Evolutionary conservation across 2,113 vertebrate species (phyloP).

Genomic region (Xiphophorus maculatus): DNA sequence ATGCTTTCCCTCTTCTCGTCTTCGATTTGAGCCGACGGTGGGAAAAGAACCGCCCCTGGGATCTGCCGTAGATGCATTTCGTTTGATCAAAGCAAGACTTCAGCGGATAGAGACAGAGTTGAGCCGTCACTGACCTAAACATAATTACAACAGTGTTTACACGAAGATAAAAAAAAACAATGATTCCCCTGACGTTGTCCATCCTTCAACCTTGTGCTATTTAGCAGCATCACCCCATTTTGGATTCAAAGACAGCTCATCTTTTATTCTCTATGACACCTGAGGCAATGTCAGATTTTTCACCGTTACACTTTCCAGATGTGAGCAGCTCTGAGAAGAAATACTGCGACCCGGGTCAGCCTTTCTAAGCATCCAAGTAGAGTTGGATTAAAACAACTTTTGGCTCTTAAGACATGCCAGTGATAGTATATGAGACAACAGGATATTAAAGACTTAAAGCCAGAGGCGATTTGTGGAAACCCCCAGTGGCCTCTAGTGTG

Average conservation of each 20-base stretch:
- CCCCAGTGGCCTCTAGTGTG: slow-evolving; percentile 41
- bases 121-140: slow-evolving; percentile 21
- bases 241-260: slow-evolving; percentile 55
- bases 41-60: slow-evolving; percentile 52
- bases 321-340: slow-evolving; percentile 56
- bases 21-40: slow-evolving; percentile 49
- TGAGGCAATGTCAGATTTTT: slow-evolving; percentile 47
- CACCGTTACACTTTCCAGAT: slow-evolving; percentile 68
- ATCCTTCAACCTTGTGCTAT: slow-evolving; percentile 7
- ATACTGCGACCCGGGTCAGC: slow-evolving; percentile 57
- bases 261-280: slow-evolving; percentile 58
- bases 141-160: slow-evolving; percentile 39
- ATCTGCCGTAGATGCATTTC: slow-evolving; percentile 52
- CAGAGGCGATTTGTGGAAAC: slow-evolving; percentile 49
- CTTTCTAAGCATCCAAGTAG: slow-evolving; percentile 50
- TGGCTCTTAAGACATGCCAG: slow-evolving; percentile 48
- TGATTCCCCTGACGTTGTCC: slow-evolving; percentile 25
- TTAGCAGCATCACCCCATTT: slow-evolving; percentile 46
- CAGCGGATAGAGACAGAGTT: slow-evolving; percentile 17
- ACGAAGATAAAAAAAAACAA: slow-evolving; percentile 33
- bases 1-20: slow-evolving; percentile 38
- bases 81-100: slow-evolving; percentile 54
- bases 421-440: slow-evolving; percentile 55
- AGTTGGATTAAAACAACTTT: slow-evolving; percentile 41
- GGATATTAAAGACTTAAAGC: slow-evolving; percentile 73